Conservation (phyloP, 2,797 vertebrate genomes). For the Rhadinocentrus ornatus region DNA sequence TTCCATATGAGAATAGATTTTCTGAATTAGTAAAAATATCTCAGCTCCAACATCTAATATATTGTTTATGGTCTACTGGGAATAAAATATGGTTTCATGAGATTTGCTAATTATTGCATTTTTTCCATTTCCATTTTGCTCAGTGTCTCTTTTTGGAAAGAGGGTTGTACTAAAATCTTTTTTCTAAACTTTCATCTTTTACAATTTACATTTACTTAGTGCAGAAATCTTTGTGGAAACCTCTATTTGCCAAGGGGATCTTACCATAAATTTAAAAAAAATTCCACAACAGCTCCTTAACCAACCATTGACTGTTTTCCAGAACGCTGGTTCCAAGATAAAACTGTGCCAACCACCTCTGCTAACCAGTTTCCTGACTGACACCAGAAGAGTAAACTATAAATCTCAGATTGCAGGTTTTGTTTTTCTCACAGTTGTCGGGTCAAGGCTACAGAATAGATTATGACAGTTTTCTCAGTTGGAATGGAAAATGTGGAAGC, state of each 20-base stretch:
- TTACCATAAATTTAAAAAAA: constrained; percentile 15
- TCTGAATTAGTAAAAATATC: too few relatives aligned
- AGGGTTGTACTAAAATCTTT: too few relatives aligned
- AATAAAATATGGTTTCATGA: too few relatives aligned
- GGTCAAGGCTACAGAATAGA: constrained; percentile 41
- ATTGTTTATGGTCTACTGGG: too few relatives aligned
- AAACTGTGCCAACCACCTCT: constrained; percentile 7
- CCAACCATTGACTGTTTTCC: constrained; percentile 4
- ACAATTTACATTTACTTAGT: too few relatives aligned
- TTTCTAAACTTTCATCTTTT: too few relatives aligned
- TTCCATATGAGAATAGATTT: too few relatives aligned
- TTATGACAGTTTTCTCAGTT: constrained; percentile 43
- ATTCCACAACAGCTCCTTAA: constrained; percentile 6
- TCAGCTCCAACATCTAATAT: too few relatives aligned
- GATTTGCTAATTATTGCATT: too few relatives aligned
- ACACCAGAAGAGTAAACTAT: constrained; percentile 31
- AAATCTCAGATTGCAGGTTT: constrained; percentile 50
- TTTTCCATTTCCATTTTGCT: too few relatives aligned
- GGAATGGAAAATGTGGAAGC: constrained; percentile 29
- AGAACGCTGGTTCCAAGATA: neutral
- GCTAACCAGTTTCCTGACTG: constrained; percentile 27
- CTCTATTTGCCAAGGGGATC: neutral
- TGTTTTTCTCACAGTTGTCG: constrained; percentile 23
- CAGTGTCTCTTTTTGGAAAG: too few relatives aligned
- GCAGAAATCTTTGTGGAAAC: neutral